Evolutionary conservation across 2,113 vertebrate species (phyloP), one percentile per base, ranked within the genome.

Genomic region (Eira barbara): DNA sequence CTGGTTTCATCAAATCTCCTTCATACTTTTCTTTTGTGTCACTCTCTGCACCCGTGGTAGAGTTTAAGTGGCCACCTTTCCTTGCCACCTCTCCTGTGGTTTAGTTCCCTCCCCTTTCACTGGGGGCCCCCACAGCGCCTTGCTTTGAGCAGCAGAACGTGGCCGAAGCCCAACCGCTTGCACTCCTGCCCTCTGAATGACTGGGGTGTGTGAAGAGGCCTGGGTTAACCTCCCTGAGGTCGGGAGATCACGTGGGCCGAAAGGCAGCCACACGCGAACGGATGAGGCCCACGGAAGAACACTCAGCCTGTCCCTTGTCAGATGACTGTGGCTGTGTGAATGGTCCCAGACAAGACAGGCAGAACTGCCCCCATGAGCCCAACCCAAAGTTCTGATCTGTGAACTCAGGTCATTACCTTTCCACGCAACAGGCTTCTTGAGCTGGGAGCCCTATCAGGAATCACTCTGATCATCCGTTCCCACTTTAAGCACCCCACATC

Each of bases 221-320:
- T n/a, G 10, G n/a, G 9, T 21, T 5, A 27, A 25, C 12, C 73
- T 49, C 34, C 25, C 4, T 34, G 29, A 83, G 84, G 27, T 29
- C 1, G 29, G 1, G n/a, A 39, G 36, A 25, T 31, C 74, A 3
- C 1, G 3, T 18, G n/a, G 61, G 0, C 6, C 4, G 4, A 42
- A 2, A 69, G 57, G 12, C 23, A 34, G 69, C 9, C 0, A 39
- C 17, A 9, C 3, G 7, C 8, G 13, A 29, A 15, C 10, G 63
- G 17, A 25, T 6, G n/a, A 71, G 25, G 45, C 29, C 61, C 49
- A 47, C 6, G 12, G 4, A 31, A 31, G 25, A 34, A 10, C 39
- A 20, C 17, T 59, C 7, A 27, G 71, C 29, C 20, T 49, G 71
- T 14, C 29, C 2, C 8, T 2, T 63, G 55, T 25, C 67, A 25